Evolutionary conservation across 2,113 vertebrate genomes (phyloP).

Genomic region (Atlantisia rogersi): DNA sequence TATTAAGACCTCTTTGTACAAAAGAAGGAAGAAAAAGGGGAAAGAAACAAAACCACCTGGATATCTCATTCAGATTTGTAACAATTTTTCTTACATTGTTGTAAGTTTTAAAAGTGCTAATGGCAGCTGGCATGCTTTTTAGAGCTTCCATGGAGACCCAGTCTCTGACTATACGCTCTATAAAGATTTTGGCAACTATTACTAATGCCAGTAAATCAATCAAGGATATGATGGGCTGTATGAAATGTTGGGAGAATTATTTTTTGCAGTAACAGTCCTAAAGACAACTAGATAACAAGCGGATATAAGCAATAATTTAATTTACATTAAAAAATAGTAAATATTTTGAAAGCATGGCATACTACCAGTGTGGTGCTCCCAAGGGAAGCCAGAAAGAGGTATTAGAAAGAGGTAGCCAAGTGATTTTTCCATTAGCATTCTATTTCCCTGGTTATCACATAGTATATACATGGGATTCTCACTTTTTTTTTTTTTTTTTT

Average conservation of each 20-base stretch:
- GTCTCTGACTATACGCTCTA: neutral
- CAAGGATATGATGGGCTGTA: neutral
- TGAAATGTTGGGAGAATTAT: neutral
- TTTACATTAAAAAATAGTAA: neutral
- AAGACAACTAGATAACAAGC: neutral
- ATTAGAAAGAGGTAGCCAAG: neutral
- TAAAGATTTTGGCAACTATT: neutral
- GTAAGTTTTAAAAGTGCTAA: neutral
- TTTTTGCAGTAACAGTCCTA: neutral
- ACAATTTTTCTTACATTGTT: neutral
- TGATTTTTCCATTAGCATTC: neutral
- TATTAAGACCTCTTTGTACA: neutral
- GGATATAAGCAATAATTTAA: neutral
- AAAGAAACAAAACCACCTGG: neutral
- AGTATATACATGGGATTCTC: neutral
- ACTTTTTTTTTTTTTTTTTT: neutral
- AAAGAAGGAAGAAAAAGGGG: neutral
- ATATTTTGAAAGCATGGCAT: neutral
- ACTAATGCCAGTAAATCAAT: neutral
- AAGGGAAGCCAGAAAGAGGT: neutral
- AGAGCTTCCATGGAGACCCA: neutral
- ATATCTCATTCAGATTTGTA: neutral
- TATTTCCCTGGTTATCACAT: neutral
- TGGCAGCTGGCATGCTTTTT: neutral
- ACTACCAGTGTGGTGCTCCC: neutral